Percentiles rank a stretch among this genome's conserved stretches.
Evolutionary conservation across 2,888 invertebrate genomes (phyloP).

Genomic region (Hirtodrosophila histrioides): DNA sequence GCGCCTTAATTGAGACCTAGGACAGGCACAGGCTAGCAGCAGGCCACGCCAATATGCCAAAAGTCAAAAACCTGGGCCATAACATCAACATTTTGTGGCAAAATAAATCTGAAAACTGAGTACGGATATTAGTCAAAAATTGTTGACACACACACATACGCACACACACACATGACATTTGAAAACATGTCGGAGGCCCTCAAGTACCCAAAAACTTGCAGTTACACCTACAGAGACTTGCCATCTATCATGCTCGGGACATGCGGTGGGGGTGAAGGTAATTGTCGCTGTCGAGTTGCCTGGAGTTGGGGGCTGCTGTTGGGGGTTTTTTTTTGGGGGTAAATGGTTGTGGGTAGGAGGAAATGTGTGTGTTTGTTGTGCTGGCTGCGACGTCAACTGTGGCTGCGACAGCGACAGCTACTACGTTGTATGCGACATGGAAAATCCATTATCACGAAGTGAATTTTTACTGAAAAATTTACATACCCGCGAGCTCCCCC

Average conservation of each 20-base stretch:
- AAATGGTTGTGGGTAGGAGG: constrained; percentile 16
- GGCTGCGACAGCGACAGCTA: constrained; percentile 34
- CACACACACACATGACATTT: constrained; percentile 42
- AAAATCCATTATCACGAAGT: constrained; percentile 82
- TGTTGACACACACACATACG: constrained; percentile 24
- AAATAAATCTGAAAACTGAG: constrained; percentile 52
- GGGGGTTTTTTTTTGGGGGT: constrained; percentile 4
- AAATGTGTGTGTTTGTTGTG: not conserved
- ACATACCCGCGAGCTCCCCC: constrained; percentile 69
- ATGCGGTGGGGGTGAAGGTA: constrained; percentile 52
- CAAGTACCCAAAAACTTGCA: constrained; percentile 62
- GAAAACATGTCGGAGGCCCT: constrained; percentile 59
- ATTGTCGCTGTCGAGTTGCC: constrained; percentile 60
- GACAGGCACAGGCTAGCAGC: constrained; percentile 1
- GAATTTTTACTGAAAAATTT: constrained; percentile 79
- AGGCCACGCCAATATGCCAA: constrained; percentile 23
- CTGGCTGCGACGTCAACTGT: constrained; percentile 4
- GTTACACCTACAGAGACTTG: constrained; percentile 67
- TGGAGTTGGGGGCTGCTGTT: constrained; percentile 26
- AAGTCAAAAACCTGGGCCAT: constrained; percentile 33
- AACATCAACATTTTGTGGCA: constrained; percentile 15
- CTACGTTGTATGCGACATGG: constrained; percentile 81
- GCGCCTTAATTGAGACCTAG: constrained; percentile 54
- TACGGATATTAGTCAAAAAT: constrained; percentile 53
- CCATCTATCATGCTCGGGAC: constrained; percentile 69